phyloP scores from a whole-genome alignment of 1,140 invertebrate genomes.

The Drosophila chauvacae region DNA sequence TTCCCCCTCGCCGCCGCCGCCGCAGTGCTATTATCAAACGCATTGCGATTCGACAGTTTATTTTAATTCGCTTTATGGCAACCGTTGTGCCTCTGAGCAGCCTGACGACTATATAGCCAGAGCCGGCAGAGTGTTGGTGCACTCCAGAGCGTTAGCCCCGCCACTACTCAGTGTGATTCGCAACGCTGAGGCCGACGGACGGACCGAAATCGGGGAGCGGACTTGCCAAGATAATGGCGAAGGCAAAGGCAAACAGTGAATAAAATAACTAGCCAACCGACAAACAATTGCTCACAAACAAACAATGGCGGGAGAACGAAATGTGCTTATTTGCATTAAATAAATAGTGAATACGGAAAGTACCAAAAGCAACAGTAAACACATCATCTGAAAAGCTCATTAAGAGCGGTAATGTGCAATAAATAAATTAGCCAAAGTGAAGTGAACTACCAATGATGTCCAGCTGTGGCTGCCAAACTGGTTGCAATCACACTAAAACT shows the following conservation, averaged over 20 bases:
- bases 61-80: constrained; percentile 50
- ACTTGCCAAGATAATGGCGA: constrained; percentile 34
- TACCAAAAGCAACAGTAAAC: constrained; percentile 8
- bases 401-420: constrained; percentile 16
- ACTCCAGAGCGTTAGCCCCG: constrained; percentile 37
- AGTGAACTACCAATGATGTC: constrained; percentile 1
- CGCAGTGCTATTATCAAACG: constrained; percentile 41
- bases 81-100: constrained; percentile 14
- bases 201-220: constrained; percentile 38
- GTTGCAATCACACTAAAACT: neutral
- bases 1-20: neutral
- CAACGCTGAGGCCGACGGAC: constrained; percentile 57
- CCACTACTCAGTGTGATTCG: constrained; percentile 53
- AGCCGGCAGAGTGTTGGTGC: constrained; percentile 29
- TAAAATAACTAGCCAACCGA: constrained; percentile 35
- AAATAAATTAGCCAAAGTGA: constrained; percentile 8
- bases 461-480: constrained; percentile 8
- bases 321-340: constrained; percentile 44
- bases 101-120: constrained; percentile 7
- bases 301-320: constrained; percentile 59
- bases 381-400: constrained; percentile 6
- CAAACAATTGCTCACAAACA: constrained; percentile 47
- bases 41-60: constrained; percentile 47
- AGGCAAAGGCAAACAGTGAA: constrained; percentile 18
- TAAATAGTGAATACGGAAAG: constrained; percentile 13